Percentiles rank a stretch among this genome's conserved stretches.
phyloP scores from a whole-genome alignment of 2,113 vertebrate genomes.

The Peromyscus polionotus region DNA sequence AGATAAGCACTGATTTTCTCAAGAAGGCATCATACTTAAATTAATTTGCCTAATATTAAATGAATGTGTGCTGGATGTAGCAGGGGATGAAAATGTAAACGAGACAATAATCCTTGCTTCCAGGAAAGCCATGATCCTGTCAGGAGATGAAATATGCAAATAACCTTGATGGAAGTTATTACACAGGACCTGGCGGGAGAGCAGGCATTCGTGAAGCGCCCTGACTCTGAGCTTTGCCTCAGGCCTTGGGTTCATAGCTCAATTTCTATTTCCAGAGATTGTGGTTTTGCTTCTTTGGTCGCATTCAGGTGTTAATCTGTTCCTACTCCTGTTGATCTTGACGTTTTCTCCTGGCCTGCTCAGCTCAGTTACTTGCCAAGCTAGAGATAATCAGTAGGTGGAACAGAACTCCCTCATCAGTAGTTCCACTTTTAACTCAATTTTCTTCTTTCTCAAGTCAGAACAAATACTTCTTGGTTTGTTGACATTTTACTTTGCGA shows the following conservation, averaged over 20 bases:
- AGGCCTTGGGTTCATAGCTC: neutral
- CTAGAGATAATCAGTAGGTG: neutral
- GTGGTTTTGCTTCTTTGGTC: neutral
- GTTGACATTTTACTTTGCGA: neutral
- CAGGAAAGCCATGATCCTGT: slow-evolving; percentile 56
- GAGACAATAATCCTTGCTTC: slow-evolving; percentile 65
- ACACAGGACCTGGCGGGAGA: neutral
- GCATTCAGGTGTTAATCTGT: slow-evolving; percentile 7
- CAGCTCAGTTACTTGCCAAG: neutral
- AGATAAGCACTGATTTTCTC: slow-evolving; percentile 70
- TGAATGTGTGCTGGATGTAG: slow-evolving; percentile 37
- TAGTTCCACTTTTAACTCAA: neutral
- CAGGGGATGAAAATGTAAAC: slow-evolving; percentile 70
- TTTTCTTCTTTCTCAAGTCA: slow-evolving; percentile 14
- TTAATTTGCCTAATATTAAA: slow-evolving; percentile 72
- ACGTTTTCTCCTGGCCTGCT: neutral
- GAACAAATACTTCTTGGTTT: slow-evolving; percentile 33
- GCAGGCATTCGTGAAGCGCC: neutral
- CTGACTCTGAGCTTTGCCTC: neutral
- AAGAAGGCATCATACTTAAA: slow-evolving; percentile 57
- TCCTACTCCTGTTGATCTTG: slow-evolving; percentile 3
- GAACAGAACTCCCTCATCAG: neutral
- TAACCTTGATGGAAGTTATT: neutral
- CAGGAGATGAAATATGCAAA: slow-evolving; percentile 64
- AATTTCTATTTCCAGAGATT: neutral